Percentiles rank a stretch among this genome's conserved stretches.
Conservation (phyloP, 1,140 invertebrate genomes). For the Planococcus citri region DNA sequence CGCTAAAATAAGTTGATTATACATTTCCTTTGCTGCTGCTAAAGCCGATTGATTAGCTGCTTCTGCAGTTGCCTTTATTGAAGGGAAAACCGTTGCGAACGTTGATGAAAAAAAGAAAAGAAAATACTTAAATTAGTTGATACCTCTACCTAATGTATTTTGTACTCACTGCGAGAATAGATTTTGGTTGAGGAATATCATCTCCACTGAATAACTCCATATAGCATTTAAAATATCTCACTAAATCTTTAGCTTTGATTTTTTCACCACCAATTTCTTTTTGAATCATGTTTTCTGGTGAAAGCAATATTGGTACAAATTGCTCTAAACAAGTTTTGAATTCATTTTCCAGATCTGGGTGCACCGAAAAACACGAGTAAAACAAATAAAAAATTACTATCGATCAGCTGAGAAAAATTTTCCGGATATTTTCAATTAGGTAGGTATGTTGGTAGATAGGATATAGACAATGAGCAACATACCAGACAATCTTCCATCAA, state of each 20-base stretch:
- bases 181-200: slow-evolving; percentile 95
- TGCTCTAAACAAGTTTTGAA: slow-evolving; percentile 77
- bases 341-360: slow-evolving; percentile 85
- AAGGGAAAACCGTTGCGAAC: too few species aligned
- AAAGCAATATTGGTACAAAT: slow-evolving; percentile 77
- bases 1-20: slow-evolving; percentile 83
- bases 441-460: too few species aligned
- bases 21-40: slow-evolving; percentile 83
- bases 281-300: slow-evolving; percentile 80
- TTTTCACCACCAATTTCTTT: slow-evolving; percentile 93
- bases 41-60: slow-evolving; percentile 94
- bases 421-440: too few species aligned
- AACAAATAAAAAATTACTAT: too few species aligned
- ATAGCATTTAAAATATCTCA: slow-evolving; percentile 97
- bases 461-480: too few species aligned
- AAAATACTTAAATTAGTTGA: too few species aligned
- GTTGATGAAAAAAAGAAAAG: slow-evolving; percentile 21
- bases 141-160: too few species aligned
- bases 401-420: too few species aligned
- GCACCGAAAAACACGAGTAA: background rate
- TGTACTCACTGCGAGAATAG: slow-evolving; percentile 85
- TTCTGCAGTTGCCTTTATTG: slow-evolving; percentile 96
- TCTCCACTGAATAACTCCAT: slow-evolving; percentile 94
- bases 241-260: slow-evolving; percentile 78
- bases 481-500: slow-evolving; percentile 81